Percentiles rank a stretch among this genome's conserved stretches.
Conservation (phyloP, 2,888 invertebrate genomes). For the Perdita meconis region DNA sequence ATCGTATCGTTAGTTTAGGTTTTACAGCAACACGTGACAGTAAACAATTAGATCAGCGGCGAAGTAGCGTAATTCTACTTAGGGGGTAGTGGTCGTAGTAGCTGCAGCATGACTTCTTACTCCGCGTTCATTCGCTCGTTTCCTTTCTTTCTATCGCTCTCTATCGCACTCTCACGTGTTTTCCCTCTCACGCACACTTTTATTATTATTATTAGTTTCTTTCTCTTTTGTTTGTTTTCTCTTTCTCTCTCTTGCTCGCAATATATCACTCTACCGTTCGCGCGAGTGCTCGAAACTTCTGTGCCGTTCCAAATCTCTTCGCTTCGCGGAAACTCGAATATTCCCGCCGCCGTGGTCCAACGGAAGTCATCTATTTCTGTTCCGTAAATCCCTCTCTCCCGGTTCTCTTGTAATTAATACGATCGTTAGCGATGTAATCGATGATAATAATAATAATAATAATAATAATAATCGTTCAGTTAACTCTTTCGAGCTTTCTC, state of each 20-base stretch:
- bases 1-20: conserved; percentile 82
- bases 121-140: conserved; percentile 57
- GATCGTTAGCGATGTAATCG: no score
- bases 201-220: conserved; percentile 1
- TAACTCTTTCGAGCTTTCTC: conserved; percentile 35
- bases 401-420: conserved; percentile 30
- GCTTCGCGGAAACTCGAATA: conserved; percentile 31
- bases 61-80: conserved; percentile 82
- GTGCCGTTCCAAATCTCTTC: conserved; percentile 29
- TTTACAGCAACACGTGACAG: conserved; percentile 83
- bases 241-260: conserved; percentile 24
- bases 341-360: conserved; percentile 46
- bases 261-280: conserved; percentile 23
- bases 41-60: conserved; percentile 83
- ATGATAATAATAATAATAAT: conserved; percentile 37
- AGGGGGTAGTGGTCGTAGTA: conserved; percentile 81
- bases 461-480: conserved; percentile 33
- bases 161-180: conserved; percentile 13
- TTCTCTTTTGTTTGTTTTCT: no score
- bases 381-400: conserved; percentile 25
- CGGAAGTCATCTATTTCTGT: conserved; percentile 50
- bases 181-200: neutral
- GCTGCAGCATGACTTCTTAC: conserved; percentile 78
- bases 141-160: conserved; percentile 18
- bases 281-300: conserved; percentile 32